Evolutionary conservation across 2,113 vertebrate species (phyloP), one percentile per base, ranked within the genome.

Genomic region (Jaculus jaculus): DNA sequence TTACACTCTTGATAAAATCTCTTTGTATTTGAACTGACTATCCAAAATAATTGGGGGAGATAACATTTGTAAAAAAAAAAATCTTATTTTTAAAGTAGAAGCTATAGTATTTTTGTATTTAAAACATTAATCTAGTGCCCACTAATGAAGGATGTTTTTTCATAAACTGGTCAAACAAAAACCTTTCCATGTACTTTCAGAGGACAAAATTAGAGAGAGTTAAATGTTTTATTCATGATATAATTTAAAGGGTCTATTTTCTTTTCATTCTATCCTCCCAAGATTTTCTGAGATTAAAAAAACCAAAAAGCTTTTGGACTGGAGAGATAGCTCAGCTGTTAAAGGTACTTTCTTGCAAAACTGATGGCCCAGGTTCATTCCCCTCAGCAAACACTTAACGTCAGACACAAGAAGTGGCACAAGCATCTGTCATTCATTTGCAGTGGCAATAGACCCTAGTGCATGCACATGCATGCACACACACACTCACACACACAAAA

Each of bases 111-210:
- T 47, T 83, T 94, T 54, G 54, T 24, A 81, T 93, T 77, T 68
- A 77, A 97, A 95, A 95, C 97, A 94, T 91, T 93, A 96, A 93
- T 85, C 63, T 68, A 89, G 87, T 88, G 63, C 69, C 66, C 9
- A 89, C 60, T 95, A 93, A 91, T 92, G 81, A 87, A 93, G 47
- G 39, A 71, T 92, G 74, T 97, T 39, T 96, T 97, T 93, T 80
- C 89, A 95, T 92, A 97, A 97, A 95, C 61, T 87, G 71, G 42
- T 92, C 92, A 96, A 95, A 96, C 68, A 66, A 95, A 58, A 96
- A 92, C 24, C 91, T 89, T 93, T 47, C n/a, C 47, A 73, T 63
- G 66, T 72, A 94, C 85, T 96, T 97, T 94, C 90, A 96, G 3
- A 88, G 37, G 42, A 93, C 69, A 84, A 95, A 87, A 92, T 60